Conservation (phyloP, 1,140 invertebrate species). For the Dreissena rostriformis region DNA sequence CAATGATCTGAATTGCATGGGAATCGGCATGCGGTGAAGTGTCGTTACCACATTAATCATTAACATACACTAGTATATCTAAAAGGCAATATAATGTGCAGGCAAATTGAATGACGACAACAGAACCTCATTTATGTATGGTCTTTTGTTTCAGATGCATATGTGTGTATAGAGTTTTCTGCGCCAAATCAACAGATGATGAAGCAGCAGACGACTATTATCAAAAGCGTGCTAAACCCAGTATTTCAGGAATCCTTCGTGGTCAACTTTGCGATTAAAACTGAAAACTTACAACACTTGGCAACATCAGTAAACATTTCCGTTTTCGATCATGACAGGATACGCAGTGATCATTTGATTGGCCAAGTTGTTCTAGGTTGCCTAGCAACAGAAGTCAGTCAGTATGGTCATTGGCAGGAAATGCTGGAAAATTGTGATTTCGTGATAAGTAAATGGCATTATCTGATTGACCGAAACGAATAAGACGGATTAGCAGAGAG, state of each 20-base stretch:
- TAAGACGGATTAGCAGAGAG: background rate
- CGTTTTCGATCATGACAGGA: constrained; percentile 72
- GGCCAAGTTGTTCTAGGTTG: constrained; percentile 72
- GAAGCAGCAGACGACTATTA: constrained; percentile 59
- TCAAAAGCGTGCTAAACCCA: constrained; percentile 71
- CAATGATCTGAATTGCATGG: no score
- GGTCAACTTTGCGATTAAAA: constrained; percentile 62
- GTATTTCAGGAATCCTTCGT: constrained; percentile 71
- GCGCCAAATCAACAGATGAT: constrained; percentile 36
- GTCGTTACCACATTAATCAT: no score
- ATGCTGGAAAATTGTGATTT: constrained; percentile 58
- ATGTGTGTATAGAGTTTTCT: constrained; percentile 60
- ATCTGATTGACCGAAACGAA: constrained; percentile 53
- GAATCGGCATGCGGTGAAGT: no score
- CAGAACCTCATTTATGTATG: no score
- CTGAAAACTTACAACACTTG: constrained; percentile 61
- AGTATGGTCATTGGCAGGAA: constrained; percentile 63
- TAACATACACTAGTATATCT: no score
- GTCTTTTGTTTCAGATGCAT: constrained; percentile 60
- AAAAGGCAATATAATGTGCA: no score
- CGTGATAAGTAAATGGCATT: constrained; percentile 63
- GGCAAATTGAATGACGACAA: no score
- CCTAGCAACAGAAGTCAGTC: constrained; percentile 64
- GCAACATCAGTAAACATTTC: constrained; percentile 68
- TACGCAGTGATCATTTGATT: constrained; percentile 71